Conservation (phyloP, 2,113 vertebrate species). For the Sphaerodactylus townsendi region DNA sequence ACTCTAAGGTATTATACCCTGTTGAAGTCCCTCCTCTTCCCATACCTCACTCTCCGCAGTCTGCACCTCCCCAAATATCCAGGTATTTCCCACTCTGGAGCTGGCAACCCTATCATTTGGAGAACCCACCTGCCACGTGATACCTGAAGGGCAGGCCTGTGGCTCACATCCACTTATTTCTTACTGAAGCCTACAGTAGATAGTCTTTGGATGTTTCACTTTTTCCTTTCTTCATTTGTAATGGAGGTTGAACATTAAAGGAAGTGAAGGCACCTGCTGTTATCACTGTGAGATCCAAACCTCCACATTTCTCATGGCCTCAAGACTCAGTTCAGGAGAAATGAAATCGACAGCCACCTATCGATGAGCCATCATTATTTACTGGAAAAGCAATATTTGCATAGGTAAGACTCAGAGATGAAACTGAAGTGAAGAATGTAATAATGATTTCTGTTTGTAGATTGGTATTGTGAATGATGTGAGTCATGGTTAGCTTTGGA, state of each 20-base stretch:
- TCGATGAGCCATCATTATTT: slow-evolving; percentile 53
- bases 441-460: slow-evolving; percentile 49
- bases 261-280: not conserved
- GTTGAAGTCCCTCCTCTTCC: no score
- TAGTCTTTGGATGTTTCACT: not conserved
- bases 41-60: no score
- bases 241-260: not conserved
- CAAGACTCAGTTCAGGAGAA: not conserved
- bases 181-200: not conserved
- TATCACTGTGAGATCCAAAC: no score
- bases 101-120: no score
- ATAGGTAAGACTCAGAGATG: slow-evolving; percentile 45
- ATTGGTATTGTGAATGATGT: not conserved
- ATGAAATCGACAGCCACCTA: slow-evolving; percentile 48
- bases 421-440: slow-evolving; percentile 63
- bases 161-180: no score
- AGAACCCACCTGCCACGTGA: no score
- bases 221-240: not conserved
- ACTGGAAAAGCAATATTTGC: slow-evolving; percentile 32
- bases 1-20: no score
- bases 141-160: no score
- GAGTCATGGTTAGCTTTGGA: slow-evolving; percentile 3
- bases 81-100: no score
- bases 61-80: no score
- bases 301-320: not conserved